Evolutionary conservation across 2,797 vertebrate genomes (phyloP).

Genomic region (Pteronotus mesoamericanus): DNA sequence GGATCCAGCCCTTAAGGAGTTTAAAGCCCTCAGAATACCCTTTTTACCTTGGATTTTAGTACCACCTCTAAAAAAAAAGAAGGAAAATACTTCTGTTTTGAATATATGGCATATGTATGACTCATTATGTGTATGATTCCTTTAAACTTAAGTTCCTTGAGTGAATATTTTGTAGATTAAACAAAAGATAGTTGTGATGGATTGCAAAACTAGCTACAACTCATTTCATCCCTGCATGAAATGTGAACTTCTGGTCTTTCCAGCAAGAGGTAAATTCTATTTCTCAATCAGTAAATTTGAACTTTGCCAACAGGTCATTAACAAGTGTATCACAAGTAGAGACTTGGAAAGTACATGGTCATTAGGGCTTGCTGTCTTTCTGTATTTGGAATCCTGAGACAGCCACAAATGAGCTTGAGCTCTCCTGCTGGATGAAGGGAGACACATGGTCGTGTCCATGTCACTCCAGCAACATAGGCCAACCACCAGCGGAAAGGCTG

Average conservation of each 20-base stretch:
- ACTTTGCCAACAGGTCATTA: neutral
- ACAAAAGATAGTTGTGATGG: neutral
- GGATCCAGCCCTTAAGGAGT: neutral
- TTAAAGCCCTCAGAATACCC: neutral
- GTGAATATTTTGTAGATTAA: constrained; percentile 1
- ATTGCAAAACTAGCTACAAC: neutral
- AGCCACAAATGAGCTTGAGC: neutral
- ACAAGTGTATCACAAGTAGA: neutral
- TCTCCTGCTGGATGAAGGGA: neutral
- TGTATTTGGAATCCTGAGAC: neutral
- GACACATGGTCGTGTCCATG: neutral
- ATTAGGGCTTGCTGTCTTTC: neutral
- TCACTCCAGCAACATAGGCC: neutral
- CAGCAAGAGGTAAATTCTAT: neutral
- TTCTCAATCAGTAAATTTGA: neutral
- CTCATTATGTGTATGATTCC: neutral
- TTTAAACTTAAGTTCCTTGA: neutral
- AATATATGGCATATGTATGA: neutral
- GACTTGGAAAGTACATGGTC: neutral
- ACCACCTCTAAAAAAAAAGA: neutral
- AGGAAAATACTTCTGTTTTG: neutral
- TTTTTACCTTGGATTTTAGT: neutral
- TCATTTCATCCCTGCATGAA: neutral
- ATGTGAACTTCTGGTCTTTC: neutral
- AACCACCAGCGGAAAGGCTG: neutral